Conservation (phyloP, 2,888 invertebrate genomes). For the Erynnis tages region DNA sequence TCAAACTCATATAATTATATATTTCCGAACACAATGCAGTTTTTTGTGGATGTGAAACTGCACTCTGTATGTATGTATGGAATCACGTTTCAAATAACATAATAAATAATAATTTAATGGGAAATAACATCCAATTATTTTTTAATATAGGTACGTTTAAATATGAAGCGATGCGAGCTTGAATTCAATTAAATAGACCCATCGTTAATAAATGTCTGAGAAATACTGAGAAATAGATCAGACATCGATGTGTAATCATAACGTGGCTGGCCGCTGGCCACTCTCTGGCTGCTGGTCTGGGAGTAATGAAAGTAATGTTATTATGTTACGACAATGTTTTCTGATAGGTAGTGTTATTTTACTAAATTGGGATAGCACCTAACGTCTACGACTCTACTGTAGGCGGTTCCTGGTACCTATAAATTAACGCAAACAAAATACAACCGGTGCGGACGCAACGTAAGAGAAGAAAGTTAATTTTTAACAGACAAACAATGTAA, state of each 20-base stretch:
- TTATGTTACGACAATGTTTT: not conserved
- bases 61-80: too few relatives aligned
- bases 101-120: too few relatives aligned
- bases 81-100: too few relatives aligned
- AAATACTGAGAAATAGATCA: too few relatives aligned
- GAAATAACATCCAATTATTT: too few relatives aligned
- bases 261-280: not conserved
- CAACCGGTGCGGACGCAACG: not conserved
- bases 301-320: not conserved
- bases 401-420: conserved; percentile 2
- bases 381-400: not conserved
- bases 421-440: conserved; percentile 11
- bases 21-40: too few relatives aligned
- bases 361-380: conserved; percentile 4
- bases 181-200: conserved; percentile 4
- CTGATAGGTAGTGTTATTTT: not conserved
- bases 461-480: conserved; percentile 13
- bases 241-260: too few relatives aligned
- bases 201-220: conserved; percentile 16
- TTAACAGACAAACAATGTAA: conserved; percentile 19
- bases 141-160: too few relatives aligned
- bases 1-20: too few relatives aligned
- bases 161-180: too few relatives aligned
- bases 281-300: not conserved
- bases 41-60: too few relatives aligned